Conservation (phyloP, 2,113 vertebrate species). For the Andinoacara biseriatus region DNA sequence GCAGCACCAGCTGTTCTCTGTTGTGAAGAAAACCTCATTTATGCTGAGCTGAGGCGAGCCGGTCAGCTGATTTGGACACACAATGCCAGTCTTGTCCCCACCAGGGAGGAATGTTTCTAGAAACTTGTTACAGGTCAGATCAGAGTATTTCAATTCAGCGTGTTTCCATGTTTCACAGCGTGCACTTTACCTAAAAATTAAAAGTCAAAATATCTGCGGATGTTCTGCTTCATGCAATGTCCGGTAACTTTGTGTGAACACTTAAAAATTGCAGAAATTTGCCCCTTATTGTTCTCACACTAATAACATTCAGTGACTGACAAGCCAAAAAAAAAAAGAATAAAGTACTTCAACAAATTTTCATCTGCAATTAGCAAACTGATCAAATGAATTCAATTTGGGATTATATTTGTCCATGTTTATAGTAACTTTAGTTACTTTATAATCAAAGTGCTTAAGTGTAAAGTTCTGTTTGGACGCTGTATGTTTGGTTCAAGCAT, state of each 20-base stretch:
- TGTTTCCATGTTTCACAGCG: background rate
- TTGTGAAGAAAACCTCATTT: background rate
- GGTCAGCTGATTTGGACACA: conserved; percentile 30
- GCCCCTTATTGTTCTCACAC: too few species aligned
- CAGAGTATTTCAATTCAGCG: background rate
- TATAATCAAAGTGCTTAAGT: too few species aligned
- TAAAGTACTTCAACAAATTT: background rate
- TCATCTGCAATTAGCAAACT: background rate
- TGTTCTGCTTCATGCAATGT: background rate
- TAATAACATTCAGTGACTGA: too few species aligned
- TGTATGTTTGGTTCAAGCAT: too few species aligned
- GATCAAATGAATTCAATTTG: too few species aligned
- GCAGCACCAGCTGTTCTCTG: background rate
- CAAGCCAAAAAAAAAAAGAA: background rate
- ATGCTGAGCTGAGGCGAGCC: background rate
- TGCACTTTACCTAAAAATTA: background rate
- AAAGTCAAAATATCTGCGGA: background rate
- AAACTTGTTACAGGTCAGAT: background rate
- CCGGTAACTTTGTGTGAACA: background rate
- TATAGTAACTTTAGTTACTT: background rate
- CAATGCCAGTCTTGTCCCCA: conserved; percentile 24
- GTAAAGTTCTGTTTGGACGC: too few species aligned
- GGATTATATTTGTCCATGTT: background rate
- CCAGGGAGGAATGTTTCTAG: background rate
- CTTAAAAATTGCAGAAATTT: background rate